These are phyloP conservation scores for Ellobium chinense DNA, from an alignment of 2,888 invertebrate genomes.

Conservation along the genomic window DNA sequence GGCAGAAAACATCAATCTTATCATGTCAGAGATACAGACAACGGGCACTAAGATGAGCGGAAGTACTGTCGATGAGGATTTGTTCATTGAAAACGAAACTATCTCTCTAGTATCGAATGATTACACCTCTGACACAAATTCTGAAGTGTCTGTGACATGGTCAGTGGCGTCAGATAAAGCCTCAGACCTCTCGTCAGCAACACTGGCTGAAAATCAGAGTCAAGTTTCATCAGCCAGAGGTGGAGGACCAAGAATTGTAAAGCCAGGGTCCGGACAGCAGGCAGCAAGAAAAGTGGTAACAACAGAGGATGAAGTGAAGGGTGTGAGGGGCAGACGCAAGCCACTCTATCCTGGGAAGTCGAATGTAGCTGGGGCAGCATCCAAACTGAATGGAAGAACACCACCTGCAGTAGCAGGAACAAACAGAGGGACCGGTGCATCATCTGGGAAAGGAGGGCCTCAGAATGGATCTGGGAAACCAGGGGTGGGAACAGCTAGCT, in stretches of 20 bases:
- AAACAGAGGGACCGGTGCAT: neutral
- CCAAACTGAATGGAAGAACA: neutral
- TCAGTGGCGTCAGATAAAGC: constrained; percentile 67
- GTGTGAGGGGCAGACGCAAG: constrained; percentile 65
- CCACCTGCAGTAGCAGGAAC: neutral
- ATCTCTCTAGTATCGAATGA: constrained; percentile 87
- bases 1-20: constrained; percentile 82
- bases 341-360: constrained; percentile 57
- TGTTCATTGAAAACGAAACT: constrained; percentile 83
- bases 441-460: neutral
- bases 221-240: constrained; percentile 46
- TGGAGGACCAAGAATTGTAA: constrained; percentile 11
- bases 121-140: constrained; percentile 84
- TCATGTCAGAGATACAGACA: constrained; percentile 81
- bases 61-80: constrained; percentile 80
- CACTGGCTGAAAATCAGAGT: constrained; percentile 57
- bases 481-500: neutral
- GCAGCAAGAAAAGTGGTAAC: neutral
- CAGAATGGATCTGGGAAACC: neutral
- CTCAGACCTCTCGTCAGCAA: constrained; percentile 51
- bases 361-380: neutral
- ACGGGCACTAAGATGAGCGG: constrained; percentile 64
- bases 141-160: constrained; percentile 70
- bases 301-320: constrained; percentile 51
- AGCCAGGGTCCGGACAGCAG: constrained; percentile 2